phyloP scores from a whole-genome alignment of 2,113 vertebrate genomes.

The Gila orcuttii region DNA sequence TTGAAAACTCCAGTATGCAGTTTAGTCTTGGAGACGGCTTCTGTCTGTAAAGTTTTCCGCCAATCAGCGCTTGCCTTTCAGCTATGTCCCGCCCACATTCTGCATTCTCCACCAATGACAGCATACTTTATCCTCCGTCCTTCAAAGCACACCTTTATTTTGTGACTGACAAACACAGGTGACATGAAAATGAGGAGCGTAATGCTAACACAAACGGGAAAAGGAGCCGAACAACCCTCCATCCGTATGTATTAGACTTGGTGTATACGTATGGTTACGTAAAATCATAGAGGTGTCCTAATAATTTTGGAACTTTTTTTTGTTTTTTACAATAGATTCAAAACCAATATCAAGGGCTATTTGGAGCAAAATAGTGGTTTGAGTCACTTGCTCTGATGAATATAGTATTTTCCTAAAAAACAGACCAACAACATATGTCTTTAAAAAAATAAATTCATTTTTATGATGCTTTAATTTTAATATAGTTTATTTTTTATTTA shows the following conservation, averaged over 20 bases:
- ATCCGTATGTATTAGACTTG: not conserved
- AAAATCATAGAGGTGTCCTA: not conserved
- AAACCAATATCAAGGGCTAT: not conserved
- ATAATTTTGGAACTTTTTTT: not conserved
- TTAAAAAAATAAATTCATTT: too few relatives aligned
- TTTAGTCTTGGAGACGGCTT: not conserved
- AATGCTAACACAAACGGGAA: not conserved
- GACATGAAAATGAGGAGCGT: slow-evolving; percentile 35
- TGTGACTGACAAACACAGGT: slow-evolving; percentile 72
- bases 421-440: too few relatives aligned
- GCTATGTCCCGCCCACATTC: slow-evolving; percentile 53
- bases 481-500: too few relatives aligned
- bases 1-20: not conserved
- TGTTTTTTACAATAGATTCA: not conserved
- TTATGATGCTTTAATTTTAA: too few relatives aligned
- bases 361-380: not conserved
- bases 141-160: not conserved
- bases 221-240: not conserved
- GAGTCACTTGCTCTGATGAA: not conserved
- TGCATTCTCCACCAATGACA: slow-evolving; percentile 62
- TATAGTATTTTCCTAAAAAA: not conserved
- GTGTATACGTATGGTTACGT: not conserved
- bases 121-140: not conserved
- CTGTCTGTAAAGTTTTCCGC: not conserved
- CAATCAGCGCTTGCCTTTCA: slow-evolving; percentile 56